Evolutionary conservation across 2,113 vertebrate species (phyloP).

Genomic region (Nibea albiflora): DNA sequence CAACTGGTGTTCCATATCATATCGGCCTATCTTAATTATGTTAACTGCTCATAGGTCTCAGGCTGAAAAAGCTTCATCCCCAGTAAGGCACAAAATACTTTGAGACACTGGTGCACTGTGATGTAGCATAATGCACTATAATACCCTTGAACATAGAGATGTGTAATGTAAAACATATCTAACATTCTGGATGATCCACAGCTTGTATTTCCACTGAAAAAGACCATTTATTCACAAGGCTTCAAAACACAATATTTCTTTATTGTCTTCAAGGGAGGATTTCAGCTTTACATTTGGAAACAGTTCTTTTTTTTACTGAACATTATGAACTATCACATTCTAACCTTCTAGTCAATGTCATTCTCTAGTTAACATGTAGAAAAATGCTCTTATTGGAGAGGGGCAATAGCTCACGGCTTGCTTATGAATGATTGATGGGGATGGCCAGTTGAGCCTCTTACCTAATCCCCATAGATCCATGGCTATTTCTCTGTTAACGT

Average conservation of each 20-base stretch:
- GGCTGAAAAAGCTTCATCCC: not conserved
- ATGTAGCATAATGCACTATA: no score
- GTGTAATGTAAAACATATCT: not conserved
- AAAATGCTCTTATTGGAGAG: constrained; percentile 54
- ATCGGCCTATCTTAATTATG: constrained; percentile 1
- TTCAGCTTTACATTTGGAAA: constrained; percentile 11
- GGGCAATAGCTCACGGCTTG: constrained; percentile 35
- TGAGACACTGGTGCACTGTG: not conserved
- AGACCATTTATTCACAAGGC: no score
- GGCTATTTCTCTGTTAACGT: constrained; percentile 34
- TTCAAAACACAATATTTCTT: no score
- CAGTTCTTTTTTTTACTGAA: constrained; percentile 1
- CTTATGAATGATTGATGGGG: constrained; percentile 56
- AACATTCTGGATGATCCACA: not conserved
- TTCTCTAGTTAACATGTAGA: constrained; percentile 29
- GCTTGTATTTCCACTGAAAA: no score
- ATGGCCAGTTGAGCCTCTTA: constrained; percentile 44
- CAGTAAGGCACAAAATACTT: not conserved
- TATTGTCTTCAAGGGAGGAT: not conserved
- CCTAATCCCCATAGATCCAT: constrained; percentile 52
- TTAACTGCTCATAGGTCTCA: not conserved
- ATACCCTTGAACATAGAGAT: not conserved
- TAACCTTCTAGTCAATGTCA: constrained; percentile 40
- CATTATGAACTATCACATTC: constrained; percentile 7
- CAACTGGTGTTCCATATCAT: not conserved